phyloP scores from a whole-genome alignment of 2,888 invertebrate species.

The Scaptomyza caliginosa region DNA sequence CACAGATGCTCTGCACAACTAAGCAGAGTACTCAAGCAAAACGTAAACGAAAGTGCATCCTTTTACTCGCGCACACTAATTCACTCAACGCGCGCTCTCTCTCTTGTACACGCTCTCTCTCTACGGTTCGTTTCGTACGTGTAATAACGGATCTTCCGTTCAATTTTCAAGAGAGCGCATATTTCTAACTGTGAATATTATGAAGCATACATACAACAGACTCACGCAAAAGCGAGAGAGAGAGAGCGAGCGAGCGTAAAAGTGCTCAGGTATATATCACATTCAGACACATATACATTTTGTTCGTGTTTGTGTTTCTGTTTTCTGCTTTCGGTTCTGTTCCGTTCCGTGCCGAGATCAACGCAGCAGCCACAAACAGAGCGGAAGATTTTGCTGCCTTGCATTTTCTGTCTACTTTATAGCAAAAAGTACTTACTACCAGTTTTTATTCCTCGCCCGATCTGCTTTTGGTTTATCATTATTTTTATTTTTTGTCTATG shows the following conservation, averaged over 20 bases:
- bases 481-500: constrained; percentile 2
- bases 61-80: background rate
- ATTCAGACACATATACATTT: constrained; percentile 19
- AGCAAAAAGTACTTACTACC: no score
- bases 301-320: constrained; percentile 46
- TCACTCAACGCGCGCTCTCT: background rate
- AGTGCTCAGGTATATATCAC: constrained; percentile 6
- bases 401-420: constrained; percentile 31
- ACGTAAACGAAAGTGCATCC: background rate
- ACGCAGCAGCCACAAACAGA: constrained; percentile 39
- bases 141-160: constrained; percentile 1
- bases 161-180: constrained; percentile 27
- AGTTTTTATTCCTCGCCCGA: constrained; percentile 12
- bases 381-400: constrained; percentile 42
- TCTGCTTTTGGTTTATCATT: background rate
- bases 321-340: constrained; percentile 5
- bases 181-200: constrained; percentile 10
- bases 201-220: no score
- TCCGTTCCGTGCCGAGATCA: constrained; percentile 37
- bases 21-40: background rate
- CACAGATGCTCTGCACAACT: constrained; percentile 23
- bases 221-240: background rate
- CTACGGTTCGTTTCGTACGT: no score
- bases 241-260: background rate
- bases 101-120: background rate